These are phyloP conservation scores for Heterotilapia buettikoferi DNA, from an alignment of 2,113 vertebrate species.

Conservation along the genomic window DNA sequence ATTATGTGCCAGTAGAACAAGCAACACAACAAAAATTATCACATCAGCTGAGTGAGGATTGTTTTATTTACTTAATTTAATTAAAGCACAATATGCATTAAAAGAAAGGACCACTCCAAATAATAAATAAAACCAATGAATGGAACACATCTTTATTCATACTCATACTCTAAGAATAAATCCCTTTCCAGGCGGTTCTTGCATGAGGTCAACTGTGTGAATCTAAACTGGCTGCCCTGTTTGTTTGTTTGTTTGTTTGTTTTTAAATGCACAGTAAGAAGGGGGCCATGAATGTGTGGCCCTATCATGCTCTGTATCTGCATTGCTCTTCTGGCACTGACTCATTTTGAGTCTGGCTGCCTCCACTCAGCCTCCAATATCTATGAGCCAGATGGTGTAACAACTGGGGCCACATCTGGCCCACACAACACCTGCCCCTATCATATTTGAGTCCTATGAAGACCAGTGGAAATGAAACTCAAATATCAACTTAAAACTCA, in stretches of 20 bases:
- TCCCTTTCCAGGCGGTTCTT: neutral
- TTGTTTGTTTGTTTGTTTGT: neutral
- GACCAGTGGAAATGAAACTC: neutral
- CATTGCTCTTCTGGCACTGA: neutral
- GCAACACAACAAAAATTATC: neutral
- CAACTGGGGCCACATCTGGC: neutral
- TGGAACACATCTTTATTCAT: neutral
- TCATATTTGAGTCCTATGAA: neutral
- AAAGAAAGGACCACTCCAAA: neutral
- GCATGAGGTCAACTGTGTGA: neutral
- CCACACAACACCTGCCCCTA: neutral
- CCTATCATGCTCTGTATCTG: neutral
- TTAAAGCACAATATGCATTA: neutral
- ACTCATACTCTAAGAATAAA: neutral
- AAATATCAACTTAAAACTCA: neutral
- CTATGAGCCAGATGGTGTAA: neutral
- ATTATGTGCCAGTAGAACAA: neutral
- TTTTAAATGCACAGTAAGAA: neutral
- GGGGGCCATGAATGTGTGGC: neutral
- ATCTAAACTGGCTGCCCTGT: neutral
- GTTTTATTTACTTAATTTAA: neutral
- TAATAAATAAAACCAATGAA: neutral
- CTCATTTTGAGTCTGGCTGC: neutral
- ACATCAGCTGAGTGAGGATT: neutral
- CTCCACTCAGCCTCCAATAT: neutral